These are phyloP conservation scores for Kryphioiulus occultus DNA, from an alignment of 2,888 invertebrate species.

Conservation along the genomic window DNA sequence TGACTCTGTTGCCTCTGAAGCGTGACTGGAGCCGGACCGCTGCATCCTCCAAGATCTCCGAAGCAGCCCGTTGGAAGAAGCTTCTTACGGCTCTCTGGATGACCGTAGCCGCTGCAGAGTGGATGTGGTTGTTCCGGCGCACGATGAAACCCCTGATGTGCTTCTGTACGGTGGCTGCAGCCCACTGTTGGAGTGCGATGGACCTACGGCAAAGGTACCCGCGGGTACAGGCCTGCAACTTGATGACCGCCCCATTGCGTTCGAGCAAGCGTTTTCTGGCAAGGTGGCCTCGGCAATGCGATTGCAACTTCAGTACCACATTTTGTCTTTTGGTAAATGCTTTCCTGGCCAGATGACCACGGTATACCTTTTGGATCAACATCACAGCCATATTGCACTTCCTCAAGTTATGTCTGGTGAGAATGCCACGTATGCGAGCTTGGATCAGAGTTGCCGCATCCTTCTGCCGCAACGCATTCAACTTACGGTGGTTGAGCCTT, in stretches of 20 bases:
- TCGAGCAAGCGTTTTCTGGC: background rate
- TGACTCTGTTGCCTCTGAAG: background rate
- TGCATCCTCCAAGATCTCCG: background rate
- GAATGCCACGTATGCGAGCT: background rate
- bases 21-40: background rate
- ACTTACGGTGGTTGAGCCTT: background rate
- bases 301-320: background rate
- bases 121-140: background rate
- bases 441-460: background rate
- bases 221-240: background rate
- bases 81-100: constrained; percentile 6
- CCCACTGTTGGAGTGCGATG: background rate
- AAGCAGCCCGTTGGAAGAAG: background rate
- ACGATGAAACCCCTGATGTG: background rate
- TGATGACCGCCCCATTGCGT: background rate
- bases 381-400: background rate
- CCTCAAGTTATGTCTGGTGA: background rate
- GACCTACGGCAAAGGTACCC: constrained; percentile 1
- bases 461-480: background rate
- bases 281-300: background rate
- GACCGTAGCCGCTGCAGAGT: background rate
- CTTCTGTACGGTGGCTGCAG: background rate
- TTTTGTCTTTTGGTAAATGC: too few relatives aligned
- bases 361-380: background rate
- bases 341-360: background rate